phyloP scores from a whole-genome alignment of 2,888 invertebrate genomes.

The Leptarthrus brevirostris region DNA sequence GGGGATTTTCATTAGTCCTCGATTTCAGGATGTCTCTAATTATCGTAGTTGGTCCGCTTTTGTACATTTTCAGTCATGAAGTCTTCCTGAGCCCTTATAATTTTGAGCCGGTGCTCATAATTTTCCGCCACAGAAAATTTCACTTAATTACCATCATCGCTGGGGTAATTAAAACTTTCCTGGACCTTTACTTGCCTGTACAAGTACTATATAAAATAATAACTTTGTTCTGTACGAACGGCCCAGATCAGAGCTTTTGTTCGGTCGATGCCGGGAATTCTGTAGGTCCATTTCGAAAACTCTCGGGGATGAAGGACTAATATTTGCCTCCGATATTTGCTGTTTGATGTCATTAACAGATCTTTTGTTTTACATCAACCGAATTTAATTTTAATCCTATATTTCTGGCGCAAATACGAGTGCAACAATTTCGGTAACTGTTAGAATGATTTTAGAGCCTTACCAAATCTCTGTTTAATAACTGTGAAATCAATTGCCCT shows the following conservation, averaged over 20 bases:
- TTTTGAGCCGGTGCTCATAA: conserved; percentile 7
- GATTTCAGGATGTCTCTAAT: neutral
- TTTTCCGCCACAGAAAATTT: conserved; percentile 22
- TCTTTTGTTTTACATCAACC: neutral
- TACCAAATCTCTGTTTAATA: too few species aligned
- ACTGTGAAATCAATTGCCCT: too few species aligned
- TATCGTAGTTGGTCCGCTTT: neutral
- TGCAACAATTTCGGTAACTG: too few species aligned
- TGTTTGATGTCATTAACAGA: neutral
- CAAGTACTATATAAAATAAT: neutral
- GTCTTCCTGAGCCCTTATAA: neutral
- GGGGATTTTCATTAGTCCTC: neutral
- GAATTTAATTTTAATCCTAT: neutral
- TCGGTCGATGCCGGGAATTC: too few species aligned
- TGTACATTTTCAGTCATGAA: neutral
- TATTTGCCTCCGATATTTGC: neutral
- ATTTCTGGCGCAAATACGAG: too few species aligned
- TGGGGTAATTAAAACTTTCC: conserved; percentile 26
- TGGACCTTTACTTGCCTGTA: neutral
- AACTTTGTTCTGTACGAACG: too few species aligned
- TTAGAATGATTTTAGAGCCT: too few species aligned
- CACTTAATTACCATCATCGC: conserved; percentile 15
- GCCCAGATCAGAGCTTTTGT: too few species aligned
- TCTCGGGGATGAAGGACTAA: neutral
- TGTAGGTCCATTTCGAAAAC: too few species aligned